Evolutionary conservation across 2,888 invertebrate genomes (phyloP), one percentile per base, ranked within the genome.

Genomic region (Gnatocerus cornutus): DNA sequence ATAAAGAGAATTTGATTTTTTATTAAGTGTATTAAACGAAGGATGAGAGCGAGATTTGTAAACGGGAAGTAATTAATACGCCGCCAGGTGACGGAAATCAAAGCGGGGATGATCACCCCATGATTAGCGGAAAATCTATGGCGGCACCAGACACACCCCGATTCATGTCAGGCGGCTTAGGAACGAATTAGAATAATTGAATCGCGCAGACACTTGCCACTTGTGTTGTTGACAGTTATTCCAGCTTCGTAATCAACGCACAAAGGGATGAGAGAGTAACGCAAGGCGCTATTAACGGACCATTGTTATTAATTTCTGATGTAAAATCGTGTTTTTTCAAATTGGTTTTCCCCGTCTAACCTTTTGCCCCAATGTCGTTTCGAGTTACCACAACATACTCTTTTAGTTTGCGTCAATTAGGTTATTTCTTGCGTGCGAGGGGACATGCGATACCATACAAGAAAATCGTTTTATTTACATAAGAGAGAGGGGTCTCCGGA

Each of bases 401-500:
- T 52, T 14, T 65, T 48, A 46, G 56, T 65, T 46, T 56, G 56
- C 65, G 56, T 65, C 65, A 65, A 65, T 65, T 65, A 65, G 37
- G 64, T 64, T 30, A 45, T 55, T 64, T 45, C 53, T 14, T 10
- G 21, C 30, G 52, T 39, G 41, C 16, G 58, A 63, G 53, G 71
- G 71, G 68, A 71, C 71, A 70, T 69, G 72, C 67, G 79, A 80
- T 79, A 75, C 81, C 82, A 74, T 81, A 81, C 77, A 81, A 82
- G 80, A 77, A 80, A 81, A 80, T 80, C 80, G 80, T 80, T 80
- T 80, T 82, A 82, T 82, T 82, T 82, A 81, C 80, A 79, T 79
- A 80, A 80, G 79, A 75, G 75, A 48, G 53, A 16, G 46, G n/a
- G 56, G 64, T 9, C 55, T 21, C 29, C 29, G 10, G 7, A 21